Evolutionary conservation across 2,113 vertebrate species (phyloP), one percentile per base, ranked within the genome.

Genomic region (Paralichthys olivaceus): DNA sequence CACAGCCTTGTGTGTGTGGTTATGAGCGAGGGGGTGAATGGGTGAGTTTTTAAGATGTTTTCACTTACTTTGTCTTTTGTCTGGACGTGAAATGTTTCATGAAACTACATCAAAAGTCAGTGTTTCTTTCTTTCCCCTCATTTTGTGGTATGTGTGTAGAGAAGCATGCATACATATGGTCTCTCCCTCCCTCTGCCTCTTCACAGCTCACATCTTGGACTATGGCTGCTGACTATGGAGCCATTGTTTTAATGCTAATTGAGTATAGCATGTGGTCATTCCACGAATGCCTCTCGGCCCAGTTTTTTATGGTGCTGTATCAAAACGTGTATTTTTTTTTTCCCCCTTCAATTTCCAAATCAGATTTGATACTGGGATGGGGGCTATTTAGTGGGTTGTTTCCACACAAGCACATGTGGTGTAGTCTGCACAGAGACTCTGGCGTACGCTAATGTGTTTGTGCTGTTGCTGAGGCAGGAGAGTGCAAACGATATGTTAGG

Each of bases 201-300:
- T 69, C 71, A 71, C 62, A 80, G 65, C 74, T 78, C 37, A 68
- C 59, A 81, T 84, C 71, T 78, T 58, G 25, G 34, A 59, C 75
- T 71, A 34, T 43, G 69, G 53, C 72, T 77, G 79, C 66, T 66
- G 28, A 90, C 88, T 92, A 79, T 86, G 73, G 83, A 75, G 61
- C 72, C 84, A 83, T 91, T 93, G 87, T 93, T 88, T 91, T 85
- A 72, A 82, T 85, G 81, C 77, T 91, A 90, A 93, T 87, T 86
- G 79, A 86, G 75, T 87, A 58, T 51, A 87, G 84, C 81, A 57
- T 88, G 84, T 65, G 77, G 79, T 91, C 91, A 90, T 81, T 89
- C 87, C 84, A 66, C 47, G 59, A 84, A 91, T 89, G 77, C 77
- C 61, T 66, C 71, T 69, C 80, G 72, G 73, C 54, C 34, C 26